Conservation (phyloP, 2,113 vertebrate genomes). For the Microcebus murinus region DNA sequence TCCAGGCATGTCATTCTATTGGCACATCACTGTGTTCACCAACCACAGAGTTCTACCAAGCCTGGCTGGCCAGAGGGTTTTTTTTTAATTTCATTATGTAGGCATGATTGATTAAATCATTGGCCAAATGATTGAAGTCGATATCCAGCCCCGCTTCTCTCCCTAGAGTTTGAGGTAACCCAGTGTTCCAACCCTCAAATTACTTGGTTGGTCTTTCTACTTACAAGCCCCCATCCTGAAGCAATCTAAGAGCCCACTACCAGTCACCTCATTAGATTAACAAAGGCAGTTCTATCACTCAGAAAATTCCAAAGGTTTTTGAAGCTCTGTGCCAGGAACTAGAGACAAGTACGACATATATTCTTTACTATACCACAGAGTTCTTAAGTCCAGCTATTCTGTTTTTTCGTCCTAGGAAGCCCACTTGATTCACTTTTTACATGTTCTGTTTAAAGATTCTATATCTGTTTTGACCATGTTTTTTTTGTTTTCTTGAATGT, state of each 20-base stretch:
- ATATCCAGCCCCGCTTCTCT: background rate
- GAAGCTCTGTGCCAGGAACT: background rate
- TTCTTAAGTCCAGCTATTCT: background rate
- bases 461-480: background rate
- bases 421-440: background rate
- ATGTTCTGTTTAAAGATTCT: background rate
- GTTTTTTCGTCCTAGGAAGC: background rate
- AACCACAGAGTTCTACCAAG: background rate
- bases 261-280: background rate
- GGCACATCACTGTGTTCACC: background rate
- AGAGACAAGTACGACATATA: background rate
- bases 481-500: background rate
- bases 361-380: background rate
- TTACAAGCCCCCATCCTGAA: background rate
- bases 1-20: background rate
- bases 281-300: background rate
- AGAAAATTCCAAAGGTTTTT: background rate
- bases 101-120: background rate
- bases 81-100: background rate
- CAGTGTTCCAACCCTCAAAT: background rate
- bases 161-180: background rate
- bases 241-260: background rate
- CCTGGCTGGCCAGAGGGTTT: background rate
- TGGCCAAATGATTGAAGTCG: background rate
- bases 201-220: background rate